Percentiles rank a stretch among this genome's conserved stretches.
phyloP scores from a whole-genome alignment of 2,113 vertebrate species.

The Rhinolophus sinicus region DNA sequence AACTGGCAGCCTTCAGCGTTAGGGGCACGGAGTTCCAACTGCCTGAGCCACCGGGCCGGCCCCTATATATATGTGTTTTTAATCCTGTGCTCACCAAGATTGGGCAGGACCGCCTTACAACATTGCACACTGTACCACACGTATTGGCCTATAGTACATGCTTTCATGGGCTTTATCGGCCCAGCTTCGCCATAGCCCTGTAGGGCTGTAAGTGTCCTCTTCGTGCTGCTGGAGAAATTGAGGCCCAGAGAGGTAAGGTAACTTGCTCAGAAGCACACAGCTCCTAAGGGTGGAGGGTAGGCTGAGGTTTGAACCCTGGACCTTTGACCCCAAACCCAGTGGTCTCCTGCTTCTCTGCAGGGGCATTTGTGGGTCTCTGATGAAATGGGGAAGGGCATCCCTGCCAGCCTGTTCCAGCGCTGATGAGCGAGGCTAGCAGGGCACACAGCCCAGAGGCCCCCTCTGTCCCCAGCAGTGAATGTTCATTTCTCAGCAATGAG shows the following conservation, averaged over 20 bases:
- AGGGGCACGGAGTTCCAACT: too few relatives aligned
- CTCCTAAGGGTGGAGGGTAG: not conserved
- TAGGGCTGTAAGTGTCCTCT: not conserved
- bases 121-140: not conserved
- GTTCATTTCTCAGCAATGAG: slow-evolving; percentile 67
- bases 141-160: rapidly evolving
- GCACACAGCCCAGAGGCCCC: not conserved
- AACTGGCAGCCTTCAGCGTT: too few relatives aligned
- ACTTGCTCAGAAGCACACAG: not conserved
- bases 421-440: not conserved
- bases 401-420: not conserved
- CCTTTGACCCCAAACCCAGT: not conserved
- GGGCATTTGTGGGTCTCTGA: too few relatives aligned
- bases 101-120: not conserved
- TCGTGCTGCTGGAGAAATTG: not conserved
- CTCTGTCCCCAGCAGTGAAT: slow-evolving; percentile 54
- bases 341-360: too few relatives aligned
- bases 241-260: not conserved
- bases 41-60: too few relatives aligned
- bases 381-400: not conserved
- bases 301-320: not conserved
- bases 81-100: not conserved
- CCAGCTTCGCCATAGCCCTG: not conserved
- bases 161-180: rapidly evolving
- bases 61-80: too few relatives aligned